Base-by-base conservation (phyloP, 2,113 vertebrate species). In the Notothenia coriiceps region DNA sequence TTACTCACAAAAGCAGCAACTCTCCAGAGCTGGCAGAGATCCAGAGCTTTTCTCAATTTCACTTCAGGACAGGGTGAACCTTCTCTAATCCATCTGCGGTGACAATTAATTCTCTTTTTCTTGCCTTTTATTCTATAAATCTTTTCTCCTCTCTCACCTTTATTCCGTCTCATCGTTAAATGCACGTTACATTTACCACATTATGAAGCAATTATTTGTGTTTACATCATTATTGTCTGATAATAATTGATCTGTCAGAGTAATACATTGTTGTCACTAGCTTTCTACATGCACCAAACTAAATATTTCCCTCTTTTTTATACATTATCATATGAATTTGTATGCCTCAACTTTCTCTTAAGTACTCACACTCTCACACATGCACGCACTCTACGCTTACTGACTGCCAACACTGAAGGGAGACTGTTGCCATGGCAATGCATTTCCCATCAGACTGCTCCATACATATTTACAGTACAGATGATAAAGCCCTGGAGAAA, bases 351-450 rank as follows among this genome's bases (percentile, higher is more conserved):
- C 60, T 40, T n/a, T 35, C 11, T 11, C 44, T 25, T 2, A 17
- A 20, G 17, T 47, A 40, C 40, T 15, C 13, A 25, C 50, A 70
- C 33, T 79, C 50, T 2, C 1, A 44, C 74, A 74, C 64, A 40
- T 15, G 13, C 52, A 69, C 64, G 25, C 59, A 44, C 69, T 81
- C 61, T 22, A 46, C 5, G 10, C 49, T 73, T 64, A 25, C 56
- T 61, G 56, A 67, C 18, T 67, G 62, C 83, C 80, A 84, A 84
- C 18, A 50, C 63, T 51, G 10, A 82, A 74, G 78, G 76, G 66
- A 82, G 74, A 10, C 74, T 46, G 88, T 91, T 90, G 78, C 89
- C 83, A 91, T 92, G 86, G 82, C 60, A 72, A 91, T 82, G 70
- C 2, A 66, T 63, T 62, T 76, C 47, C 47, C 84, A 75, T 8